These are phyloP conservation scores for Colius striatus DNA, from an alignment of 2,113 vertebrate species.

Conservation along the genomic window DNA sequence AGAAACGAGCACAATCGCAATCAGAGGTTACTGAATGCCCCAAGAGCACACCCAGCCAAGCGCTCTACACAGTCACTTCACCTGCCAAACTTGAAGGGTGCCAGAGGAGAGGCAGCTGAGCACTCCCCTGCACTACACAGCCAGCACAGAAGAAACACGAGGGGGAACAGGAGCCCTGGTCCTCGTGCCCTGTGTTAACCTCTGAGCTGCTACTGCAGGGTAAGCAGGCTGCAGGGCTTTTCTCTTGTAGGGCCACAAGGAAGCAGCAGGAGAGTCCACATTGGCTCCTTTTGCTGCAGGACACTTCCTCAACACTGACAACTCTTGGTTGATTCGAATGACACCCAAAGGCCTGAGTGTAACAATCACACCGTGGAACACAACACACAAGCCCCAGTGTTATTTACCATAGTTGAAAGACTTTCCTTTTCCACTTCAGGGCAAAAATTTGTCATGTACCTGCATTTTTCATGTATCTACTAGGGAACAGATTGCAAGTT, in stretches of 20 bases:
- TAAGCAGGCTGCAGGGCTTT: neutral
- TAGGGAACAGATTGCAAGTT: neutral
- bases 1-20: neutral
- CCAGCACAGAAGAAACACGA: fast-evolving
- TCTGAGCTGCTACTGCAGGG: neutral
- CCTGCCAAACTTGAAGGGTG: fast-evolving
- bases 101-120: neutral
- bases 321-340: neutral
- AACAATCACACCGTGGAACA: neutral
- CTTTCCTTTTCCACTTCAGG: neutral
- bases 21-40: neutral
- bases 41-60: neutral
- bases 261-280: fast-evolving
- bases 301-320: neutral
- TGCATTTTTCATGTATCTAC: neutral
- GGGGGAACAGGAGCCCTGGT: neutral
- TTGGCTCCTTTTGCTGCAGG: neutral
- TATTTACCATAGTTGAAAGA: neutral
- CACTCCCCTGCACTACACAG: neutral
- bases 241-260: neutral
- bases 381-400: neutral
- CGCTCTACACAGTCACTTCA: neutral
- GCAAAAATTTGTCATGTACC: neutral
- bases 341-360: neutral
- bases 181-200: neutral